phyloP scores from a whole-genome alignment of 1,140 invertebrate genomes.

The Matsumurasca onukii region DNA sequence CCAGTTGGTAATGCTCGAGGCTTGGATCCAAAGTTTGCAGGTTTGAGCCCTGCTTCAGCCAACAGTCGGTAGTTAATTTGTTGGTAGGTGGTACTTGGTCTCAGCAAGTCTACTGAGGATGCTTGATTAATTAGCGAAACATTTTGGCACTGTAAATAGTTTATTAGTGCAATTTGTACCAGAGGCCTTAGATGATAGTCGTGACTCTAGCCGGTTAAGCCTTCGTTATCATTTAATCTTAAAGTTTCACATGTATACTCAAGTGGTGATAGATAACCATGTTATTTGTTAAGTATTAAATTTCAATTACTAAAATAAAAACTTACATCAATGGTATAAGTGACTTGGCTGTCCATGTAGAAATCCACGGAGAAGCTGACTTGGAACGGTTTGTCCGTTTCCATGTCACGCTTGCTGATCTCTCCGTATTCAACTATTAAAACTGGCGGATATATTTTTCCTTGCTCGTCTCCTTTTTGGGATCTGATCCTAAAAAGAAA shows the following conservation, averaged over 20 bases:
- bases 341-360: constrained; percentile 51
- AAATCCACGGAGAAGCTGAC: constrained; percentile 60
- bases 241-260: neutral
- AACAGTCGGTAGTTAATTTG: neutral
- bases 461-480: constrained; percentile 50
- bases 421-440: constrained; percentile 58
- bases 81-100: neutral
- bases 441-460: constrained; percentile 60
- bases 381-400: constrained; percentile 49
- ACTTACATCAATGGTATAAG: constrained; percentile 54
- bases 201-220: too few species aligned
- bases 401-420: constrained; percentile 51
- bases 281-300: neutral
- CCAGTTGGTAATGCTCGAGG: neutral
- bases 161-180: too few species aligned
- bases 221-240: too few species aligned
- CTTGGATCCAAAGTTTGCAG: neutral
- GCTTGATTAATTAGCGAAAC: too few species aligned
- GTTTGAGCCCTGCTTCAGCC: neutral
- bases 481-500: constrained; percentile 49
- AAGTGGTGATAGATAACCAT: neutral
- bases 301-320: neutral
- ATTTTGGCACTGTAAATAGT: too few species aligned
- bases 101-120: neutral
- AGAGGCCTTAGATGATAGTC: too few species aligned